Evolutionary conservation across 2,888 invertebrate species (phyloP).

Genomic region (Crocallis elinguaria): DNA sequence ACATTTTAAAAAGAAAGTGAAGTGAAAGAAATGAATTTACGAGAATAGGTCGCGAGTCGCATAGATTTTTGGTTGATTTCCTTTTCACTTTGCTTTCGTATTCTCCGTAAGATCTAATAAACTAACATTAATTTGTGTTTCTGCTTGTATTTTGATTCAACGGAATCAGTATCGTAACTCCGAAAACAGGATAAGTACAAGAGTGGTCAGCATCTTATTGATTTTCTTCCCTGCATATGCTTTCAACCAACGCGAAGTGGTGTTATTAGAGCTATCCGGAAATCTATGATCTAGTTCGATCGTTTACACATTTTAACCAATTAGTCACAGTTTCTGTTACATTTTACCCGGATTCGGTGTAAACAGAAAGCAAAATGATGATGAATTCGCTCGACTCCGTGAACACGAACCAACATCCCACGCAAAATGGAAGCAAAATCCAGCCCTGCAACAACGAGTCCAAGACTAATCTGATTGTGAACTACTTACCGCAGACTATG

Average conservation of each 20-base stretch:
- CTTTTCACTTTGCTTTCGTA: constrained; percentile 83
- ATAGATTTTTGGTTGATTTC: constrained; percentile 85
- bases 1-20: constrained; percentile 83
- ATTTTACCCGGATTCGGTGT: constrained; percentile 63
- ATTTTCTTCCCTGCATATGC: constrained; percentile 85
- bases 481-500: constrained; percentile 99
- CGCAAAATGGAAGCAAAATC: constrained; percentile 91
- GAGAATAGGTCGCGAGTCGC: constrained; percentile 84
- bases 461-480: constrained; percentile 99
- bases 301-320: constrained; percentile 53
- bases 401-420: constrained; percentile 79
- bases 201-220: constrained; percentile 84
- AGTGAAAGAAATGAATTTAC: constrained; percentile 84
- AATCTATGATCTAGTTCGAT: constrained; percentile 67
- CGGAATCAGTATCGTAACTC: constrained; percentile 66
- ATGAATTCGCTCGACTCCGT: constrained; percentile 81
- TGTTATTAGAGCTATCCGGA: constrained; percentile 66
- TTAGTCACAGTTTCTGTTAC: constrained; percentile 59
- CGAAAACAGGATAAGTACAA: constrained; percentile 77
- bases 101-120: constrained; percentile 81
- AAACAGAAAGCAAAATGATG: constrained; percentile 79
- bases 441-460: constrained; percentile 93
- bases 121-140: constrained; percentile 79
- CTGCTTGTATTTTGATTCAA: constrained; percentile 77
- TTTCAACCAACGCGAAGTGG: constrained; percentile 83